These are phyloP conservation scores for Tiaroga cobitis DNA, from an alignment of 2,797 vertebrate species.

Conservation along the genomic window DNA sequence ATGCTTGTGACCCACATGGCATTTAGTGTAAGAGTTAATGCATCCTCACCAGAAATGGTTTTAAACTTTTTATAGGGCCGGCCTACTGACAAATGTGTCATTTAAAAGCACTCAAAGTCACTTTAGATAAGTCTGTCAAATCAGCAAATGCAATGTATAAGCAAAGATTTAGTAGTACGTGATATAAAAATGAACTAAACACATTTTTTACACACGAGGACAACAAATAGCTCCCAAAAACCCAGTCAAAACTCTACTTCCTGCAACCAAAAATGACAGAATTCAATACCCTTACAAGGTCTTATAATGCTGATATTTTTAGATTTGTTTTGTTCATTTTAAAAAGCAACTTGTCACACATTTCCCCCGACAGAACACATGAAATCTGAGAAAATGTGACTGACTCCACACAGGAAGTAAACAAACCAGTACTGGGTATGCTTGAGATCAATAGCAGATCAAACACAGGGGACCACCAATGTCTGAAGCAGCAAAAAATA, in stretches of 20 bases:
- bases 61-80: not conserved
- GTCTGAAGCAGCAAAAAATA: slow-evolving; percentile 41
- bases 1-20: not conserved
- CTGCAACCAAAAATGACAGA: not conserved
- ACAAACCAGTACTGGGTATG: slow-evolving; percentile 16
- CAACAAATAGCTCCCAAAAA: not conserved
- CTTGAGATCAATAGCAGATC: slow-evolving; percentile 36
- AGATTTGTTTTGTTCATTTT: not conserved
- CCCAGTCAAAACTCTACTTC: not conserved
- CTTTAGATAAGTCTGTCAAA: not conserved
- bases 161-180: not conserved
- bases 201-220: not conserved
- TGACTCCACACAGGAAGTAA: slow-evolving; percentile 2
- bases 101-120: not conserved
- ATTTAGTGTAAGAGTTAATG: not conserved
- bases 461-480: slow-evolving; percentile 20
- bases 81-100: not conserved
- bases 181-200: not conserved
- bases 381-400: slow-evolving; percentile 2
- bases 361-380: not conserved
- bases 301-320: not conserved
- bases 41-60: not conserved
- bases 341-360: not conserved
- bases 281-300: not conserved
- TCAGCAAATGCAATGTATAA: not conserved